A percentile compares a stretch with the other conserved stretches of the same genome.
phyloP scores from a whole-genome alignment of 2,113 vertebrate species.

The Spermophilus dauricus region DNA sequence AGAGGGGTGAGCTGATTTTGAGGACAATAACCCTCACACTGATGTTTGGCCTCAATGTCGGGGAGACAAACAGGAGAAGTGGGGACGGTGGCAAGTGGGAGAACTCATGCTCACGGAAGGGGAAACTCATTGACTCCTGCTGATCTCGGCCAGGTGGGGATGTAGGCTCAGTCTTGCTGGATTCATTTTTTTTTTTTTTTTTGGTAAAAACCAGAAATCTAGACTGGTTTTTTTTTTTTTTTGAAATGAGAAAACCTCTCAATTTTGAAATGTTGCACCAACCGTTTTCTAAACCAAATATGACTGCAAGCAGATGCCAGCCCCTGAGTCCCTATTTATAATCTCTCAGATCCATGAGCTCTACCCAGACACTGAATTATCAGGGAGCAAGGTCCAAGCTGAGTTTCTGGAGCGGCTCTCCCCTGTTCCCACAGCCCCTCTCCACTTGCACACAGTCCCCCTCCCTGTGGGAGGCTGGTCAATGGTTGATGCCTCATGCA shows the following conservation, averaged over 20 bases:
- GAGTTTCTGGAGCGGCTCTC: background rate
- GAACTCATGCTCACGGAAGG: rapidly evolving
- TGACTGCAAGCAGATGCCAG: background rate
- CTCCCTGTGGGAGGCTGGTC: rapidly evolving
- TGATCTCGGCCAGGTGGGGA: background rate
- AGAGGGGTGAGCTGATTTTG: background rate
- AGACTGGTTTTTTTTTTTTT: background rate
- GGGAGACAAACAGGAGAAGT: constrained; percentile 3
- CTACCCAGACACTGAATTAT: background rate
- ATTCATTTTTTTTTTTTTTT: background rate
- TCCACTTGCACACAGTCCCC: too few relatives aligned
- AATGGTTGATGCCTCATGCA: background rate
- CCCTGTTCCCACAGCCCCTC: background rate
- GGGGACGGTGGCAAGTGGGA: background rate
- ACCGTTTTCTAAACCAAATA: background rate
- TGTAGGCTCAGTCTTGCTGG: background rate
- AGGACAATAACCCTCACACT: background rate
- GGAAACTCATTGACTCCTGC: rapidly evolving
- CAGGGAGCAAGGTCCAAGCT: background rate
- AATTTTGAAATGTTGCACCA: background rate
- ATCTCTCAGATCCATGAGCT: background rate
- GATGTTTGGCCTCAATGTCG: background rate
- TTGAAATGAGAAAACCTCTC: background rate
- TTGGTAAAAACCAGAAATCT: background rate
- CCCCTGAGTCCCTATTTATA: too few relatives aligned